Conservation (phyloP, 2,888 invertebrate species). For the Uloborus plumipes region DNA sequence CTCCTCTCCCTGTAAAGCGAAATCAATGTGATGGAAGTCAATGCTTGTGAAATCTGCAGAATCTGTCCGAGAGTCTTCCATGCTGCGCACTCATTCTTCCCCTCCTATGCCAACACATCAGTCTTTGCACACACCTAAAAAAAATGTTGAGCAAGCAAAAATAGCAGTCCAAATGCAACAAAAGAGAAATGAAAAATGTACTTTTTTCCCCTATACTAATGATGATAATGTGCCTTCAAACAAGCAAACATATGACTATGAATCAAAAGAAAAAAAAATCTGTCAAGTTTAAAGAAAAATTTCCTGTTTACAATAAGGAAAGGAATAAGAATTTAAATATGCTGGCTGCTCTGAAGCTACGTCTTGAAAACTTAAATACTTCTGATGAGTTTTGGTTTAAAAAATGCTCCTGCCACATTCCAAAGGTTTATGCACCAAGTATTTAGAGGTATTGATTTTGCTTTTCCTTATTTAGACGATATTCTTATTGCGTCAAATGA, state of each 20-base stretch:
- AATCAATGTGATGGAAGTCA: background rate
- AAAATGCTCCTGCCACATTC: too few species aligned
- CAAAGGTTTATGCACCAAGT: too few species aligned
- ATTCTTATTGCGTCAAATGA: too few species aligned
- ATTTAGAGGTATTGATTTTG: too few species aligned
- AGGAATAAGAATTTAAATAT: slow-evolving; percentile 52
- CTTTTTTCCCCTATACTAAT: background rate
- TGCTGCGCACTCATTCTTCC: slow-evolving; percentile 35
- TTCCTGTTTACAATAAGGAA: slow-evolving; percentile 62
- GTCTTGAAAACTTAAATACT: slow-evolving; percentile 26
- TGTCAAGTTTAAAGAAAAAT: slow-evolving; percentile 66
- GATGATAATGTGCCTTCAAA: background rate
- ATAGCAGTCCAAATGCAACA: background rate
- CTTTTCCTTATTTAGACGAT: too few species aligned
- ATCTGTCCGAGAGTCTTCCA: slow-evolving; percentile 28
- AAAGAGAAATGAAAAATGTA: slow-evolving; percentile 6
- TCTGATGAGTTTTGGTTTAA: slow-evolving; percentile 39
- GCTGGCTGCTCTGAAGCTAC: slow-evolving; percentile 36
- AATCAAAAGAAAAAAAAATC: slow-evolving; percentile 30
- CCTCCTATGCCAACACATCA: slow-evolving; percentile 9
- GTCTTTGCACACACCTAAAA: background rate
- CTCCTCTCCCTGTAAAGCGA: slow-evolving; percentile 27
- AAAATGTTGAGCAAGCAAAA: background rate
- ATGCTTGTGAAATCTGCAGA: slow-evolving; percentile 43
- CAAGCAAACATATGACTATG: background rate